Evolutionary conservation across 2,888 invertebrate genomes (phyloP).

Genomic region (Euproctis similis): DNA sequence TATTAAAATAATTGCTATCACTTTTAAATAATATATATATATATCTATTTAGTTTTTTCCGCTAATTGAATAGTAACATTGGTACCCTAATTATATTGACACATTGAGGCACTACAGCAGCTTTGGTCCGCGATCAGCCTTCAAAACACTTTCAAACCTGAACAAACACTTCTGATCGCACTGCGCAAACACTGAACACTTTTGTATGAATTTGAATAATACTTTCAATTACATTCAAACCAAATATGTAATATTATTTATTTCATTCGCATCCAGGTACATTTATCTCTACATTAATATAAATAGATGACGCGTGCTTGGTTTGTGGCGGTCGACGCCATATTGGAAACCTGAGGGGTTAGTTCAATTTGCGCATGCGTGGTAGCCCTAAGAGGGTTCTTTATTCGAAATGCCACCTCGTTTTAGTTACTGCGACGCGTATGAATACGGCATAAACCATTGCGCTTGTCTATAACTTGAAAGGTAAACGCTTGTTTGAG

Average conservation of each 20-base stretch:
- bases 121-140: slow-evolving; percentile 38
- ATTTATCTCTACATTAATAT: slow-evolving; percentile 25
- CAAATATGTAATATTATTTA: slow-evolving; percentile 1
- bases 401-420: slow-evolving; percentile 38
- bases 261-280: slow-evolving; percentile 11
- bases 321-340: slow-evolving; percentile 66
- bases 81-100: slow-evolving; percentile 21
- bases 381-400: slow-evolving; percentile 38
- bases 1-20: no score
- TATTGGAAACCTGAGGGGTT: slow-evolving; percentile 63
- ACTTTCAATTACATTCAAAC: slow-evolving; percentile 1
- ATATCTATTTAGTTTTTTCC: slow-evolving; percentile 1
- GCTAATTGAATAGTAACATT: slow-evolving; percentile 15
- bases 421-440: slow-evolving; percentile 19
- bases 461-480: slow-evolving; percentile 23
- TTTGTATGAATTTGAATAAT: slow-evolving; percentile 10
- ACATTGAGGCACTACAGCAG: slow-evolving; percentile 30
- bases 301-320: slow-evolving; percentile 61
- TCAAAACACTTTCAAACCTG: slow-evolving; percentile 31
- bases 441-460: slow-evolving; percentile 24
- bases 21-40: not conserved
- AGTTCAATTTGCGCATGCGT: slow-evolving; percentile 55
- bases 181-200: slow-evolving; percentile 34
- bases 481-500: slow-evolving; percentile 22
- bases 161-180: slow-evolving; percentile 51